Percentiles rank a stretch among this genome's conserved stretches.
Conservation (phyloP, 1,140 invertebrate genomes). For the Babylonia areolata region DNA sequence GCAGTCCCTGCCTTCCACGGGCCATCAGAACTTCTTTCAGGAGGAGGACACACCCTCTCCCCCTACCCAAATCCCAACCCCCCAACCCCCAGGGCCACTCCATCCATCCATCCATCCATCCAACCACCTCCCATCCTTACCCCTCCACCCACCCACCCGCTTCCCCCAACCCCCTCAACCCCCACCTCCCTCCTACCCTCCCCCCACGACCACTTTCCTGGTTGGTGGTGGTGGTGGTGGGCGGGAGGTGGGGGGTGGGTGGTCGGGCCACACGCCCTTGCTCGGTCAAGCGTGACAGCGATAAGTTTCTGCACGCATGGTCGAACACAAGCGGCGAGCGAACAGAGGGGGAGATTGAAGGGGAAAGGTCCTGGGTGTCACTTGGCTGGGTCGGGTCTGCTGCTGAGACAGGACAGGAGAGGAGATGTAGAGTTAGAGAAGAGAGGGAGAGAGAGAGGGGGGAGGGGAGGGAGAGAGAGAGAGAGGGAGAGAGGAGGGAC, state of each 20-base stretch:
- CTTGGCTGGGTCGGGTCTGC: not conserved
- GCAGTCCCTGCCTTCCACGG: too few relatives aligned
- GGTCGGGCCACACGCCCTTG: slow-evolving; percentile 1
- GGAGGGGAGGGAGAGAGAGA: not conserved
- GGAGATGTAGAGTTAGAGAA: not conserved
- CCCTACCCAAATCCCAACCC: too few relatives aligned
- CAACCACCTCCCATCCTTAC: too few relatives aligned
- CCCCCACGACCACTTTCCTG: too few relatives aligned
- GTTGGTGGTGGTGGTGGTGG: too few relatives aligned
- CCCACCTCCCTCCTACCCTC: not conserved
- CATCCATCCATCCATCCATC: too few relatives aligned
- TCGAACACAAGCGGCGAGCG: not conserved
- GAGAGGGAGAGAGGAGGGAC: not conserved
- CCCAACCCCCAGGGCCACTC: too few relatives aligned
- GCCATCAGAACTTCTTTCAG: too few relatives aligned
- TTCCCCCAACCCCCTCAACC: not conserved
- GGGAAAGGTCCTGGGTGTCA: not conserved
- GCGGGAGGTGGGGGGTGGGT: too few relatives aligned
- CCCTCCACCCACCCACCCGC: not conserved
- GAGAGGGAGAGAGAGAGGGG: too few relatives aligned
- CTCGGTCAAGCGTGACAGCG: slow-evolving; percentile 14
- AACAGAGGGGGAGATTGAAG: not conserved
- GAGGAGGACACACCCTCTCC: too few relatives aligned
- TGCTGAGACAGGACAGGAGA: not conserved
- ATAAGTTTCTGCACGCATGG: slow-evolving; percentile 15